These are phyloP conservation scores for Blastomussa wellsi DNA, from an alignment of 92 coral and sea anemone genomes.

Conservation along the genomic window DNA sequence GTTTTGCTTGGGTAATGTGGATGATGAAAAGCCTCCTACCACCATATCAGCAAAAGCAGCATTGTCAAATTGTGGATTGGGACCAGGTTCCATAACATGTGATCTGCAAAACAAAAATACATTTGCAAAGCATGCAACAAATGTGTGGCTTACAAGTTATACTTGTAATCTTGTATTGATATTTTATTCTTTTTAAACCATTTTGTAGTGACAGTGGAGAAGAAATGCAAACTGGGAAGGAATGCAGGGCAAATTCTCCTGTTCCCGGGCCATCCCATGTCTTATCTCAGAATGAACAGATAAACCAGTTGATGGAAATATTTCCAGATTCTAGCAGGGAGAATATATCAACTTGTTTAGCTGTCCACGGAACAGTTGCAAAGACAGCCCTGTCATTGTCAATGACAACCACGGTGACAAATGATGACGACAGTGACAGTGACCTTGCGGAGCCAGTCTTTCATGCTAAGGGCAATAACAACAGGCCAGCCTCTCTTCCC, in stretches of 20 bases:
- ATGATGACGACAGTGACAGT: constrained; percentile 27
- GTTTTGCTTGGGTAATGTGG: constrained; percentile 37
- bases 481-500: constrained; percentile 15
- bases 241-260: background rate
- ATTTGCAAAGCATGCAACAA: no score
- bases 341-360: background rate
- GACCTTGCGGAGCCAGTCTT: constrained; percentile 31
- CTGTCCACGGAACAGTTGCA: constrained; percentile 33
- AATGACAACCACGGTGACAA: constrained; percentile 9
- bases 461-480: background rate
- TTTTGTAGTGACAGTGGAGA: no score
- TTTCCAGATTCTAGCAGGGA: constrained; percentile 30
- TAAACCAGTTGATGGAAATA: constrained; percentile 32
- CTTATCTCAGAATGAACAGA: background rate
- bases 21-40: constrained; percentile 41
- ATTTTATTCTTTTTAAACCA: no score
- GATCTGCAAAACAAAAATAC: no score
- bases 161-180: no score
- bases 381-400: constrained; percentile 41
- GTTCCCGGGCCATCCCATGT: constrained; percentile 34
- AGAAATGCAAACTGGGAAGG: no score
- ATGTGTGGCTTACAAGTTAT: no score
- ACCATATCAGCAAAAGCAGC: constrained; percentile 35
- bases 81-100: constrained; percentile 45
- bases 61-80: constrained; percentile 44